Evolutionary conservation across 2,888 invertebrate genomes (phyloP), one percentile per base, ranked within the genome.

Genomic region (Didymodactylos carnosus): DNA sequence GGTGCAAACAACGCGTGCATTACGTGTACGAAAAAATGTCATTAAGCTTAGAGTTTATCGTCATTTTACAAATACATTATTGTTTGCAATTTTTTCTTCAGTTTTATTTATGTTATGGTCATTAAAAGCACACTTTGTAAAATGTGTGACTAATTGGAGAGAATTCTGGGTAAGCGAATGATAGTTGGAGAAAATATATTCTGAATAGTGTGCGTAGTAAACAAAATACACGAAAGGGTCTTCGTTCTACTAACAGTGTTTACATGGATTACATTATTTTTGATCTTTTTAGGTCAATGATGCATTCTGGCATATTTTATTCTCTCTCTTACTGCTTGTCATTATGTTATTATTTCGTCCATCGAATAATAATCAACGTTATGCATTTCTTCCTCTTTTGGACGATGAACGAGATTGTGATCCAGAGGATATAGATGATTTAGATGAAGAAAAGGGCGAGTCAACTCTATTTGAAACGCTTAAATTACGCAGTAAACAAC

Each of bases 331-430:
- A 74, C 86, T 95, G 35, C 84, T 91, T 46, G 91, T 91, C 41
- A 94, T 95, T 78, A 94, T 94, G 91, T 87, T 94, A 76, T 87
- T 94, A 76, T 94, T 94, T 94, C 86, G 94, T 77, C 94, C 94
- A 8, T 92, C 92, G 25, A 91, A 91, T 82, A 94, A 94, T 84
- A 94, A 94, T 85, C 94, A 94, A 84, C 87, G 86, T 77, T 87
- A 87, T 84, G 94, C 94, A 5, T 94, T 94, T 85, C 92, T 92
- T 2, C 93, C 94, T 69, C 87, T 94, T 40, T 85, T 94, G 23
- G 94, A 91, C 77, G 73, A 76, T 41, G 75, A 77, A 13, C 70
- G 51, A n/a, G 76, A 77, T 29, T 74, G 74, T 23, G 76, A 76
- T n/a, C 72, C 69, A 49, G 35, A 62, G 29, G 53, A 76, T n/a